Conservation (phyloP, 2,888 invertebrate genomes). For the Tenthredo scrophulariae region DNA sequence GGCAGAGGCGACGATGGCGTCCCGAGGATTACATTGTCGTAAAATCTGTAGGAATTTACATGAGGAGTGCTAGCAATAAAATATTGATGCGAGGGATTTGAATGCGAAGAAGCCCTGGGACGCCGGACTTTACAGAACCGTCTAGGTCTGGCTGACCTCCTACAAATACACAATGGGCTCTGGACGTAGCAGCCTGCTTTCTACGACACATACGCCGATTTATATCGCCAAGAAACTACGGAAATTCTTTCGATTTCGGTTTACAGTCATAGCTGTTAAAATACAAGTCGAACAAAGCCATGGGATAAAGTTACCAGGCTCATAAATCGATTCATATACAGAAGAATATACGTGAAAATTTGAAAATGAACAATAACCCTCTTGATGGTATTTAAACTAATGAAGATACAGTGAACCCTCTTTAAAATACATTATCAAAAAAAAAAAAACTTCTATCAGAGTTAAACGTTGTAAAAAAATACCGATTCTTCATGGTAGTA, state of each 20-base stretch:
- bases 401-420: background rate
- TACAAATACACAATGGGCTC: slow-evolving; percentile 15
- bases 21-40: slow-evolving; percentile 75
- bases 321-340: background rate
- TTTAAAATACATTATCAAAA: too few relatives aligned
- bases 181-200: background rate
- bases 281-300: background rate
- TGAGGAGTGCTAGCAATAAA: slow-evolving; percentile 72
- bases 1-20: slow-evolving; percentile 56
- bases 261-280: slow-evolving; percentile 26
- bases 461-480: background rate
- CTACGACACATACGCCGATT: slow-evolving; percentile 23
- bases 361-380: background rate
- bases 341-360: background rate
- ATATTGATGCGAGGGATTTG: slow-evolving; percentile 71
- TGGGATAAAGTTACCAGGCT: background rate
- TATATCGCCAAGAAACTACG: background rate
- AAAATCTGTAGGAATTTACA: slow-evolving; percentile 74
- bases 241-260: slow-evolving; percentile 5
- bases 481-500: background rate
- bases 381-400: background rate
- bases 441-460: too few relatives aligned
- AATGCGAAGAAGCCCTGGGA: slow-evolving; percentile 61
- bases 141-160: slow-evolving; percentile 44
- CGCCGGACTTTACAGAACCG: slow-evolving; percentile 41